Evolutionary conservation across 2,113 vertebrate genomes (phyloP).

Genomic region (Eurystomus gularis): DNA sequence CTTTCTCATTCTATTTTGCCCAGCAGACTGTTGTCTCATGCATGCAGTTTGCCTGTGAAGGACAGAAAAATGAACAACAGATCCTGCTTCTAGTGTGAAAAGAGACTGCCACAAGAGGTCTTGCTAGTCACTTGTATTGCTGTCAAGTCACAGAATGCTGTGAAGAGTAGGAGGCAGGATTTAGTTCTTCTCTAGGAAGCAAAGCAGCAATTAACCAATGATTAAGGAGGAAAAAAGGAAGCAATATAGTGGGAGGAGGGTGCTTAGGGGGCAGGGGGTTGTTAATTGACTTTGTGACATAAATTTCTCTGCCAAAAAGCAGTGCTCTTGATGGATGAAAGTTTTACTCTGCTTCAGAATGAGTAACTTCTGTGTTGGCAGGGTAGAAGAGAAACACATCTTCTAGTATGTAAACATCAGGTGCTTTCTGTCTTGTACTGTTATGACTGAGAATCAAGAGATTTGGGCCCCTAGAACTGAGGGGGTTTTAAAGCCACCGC

Average conservation of each 20-base stretch:
- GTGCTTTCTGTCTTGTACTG: conserved; percentile 3
- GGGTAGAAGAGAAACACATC: background rate
- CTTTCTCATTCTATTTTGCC: background rate
- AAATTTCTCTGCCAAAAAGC: background rate
- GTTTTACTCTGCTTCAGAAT: background rate
- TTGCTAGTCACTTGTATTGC: background rate
- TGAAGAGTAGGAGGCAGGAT: background rate
- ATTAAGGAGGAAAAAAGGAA: background rate
- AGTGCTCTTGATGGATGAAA: background rate
- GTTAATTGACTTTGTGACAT: background rate
- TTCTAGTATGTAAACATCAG: background rate
- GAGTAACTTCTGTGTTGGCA: conserved; percentile 3
- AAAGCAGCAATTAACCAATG: background rate
- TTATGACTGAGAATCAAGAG: background rate
- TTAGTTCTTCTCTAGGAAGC: background rate
- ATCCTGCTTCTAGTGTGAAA: background rate
- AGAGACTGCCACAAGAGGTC: background rate
- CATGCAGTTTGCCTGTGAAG: background rate
- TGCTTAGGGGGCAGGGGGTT: background rate
- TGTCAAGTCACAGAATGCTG: background rate
- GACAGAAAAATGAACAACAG: background rate
- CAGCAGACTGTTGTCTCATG: background rate
- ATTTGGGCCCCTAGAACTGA: background rate
- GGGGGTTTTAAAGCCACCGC: background rate
- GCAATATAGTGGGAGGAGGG: no score